phyloP scores from a whole-genome alignment of 64 coral and sea anemone genomes.

The Trachythela sp. region DNA sequence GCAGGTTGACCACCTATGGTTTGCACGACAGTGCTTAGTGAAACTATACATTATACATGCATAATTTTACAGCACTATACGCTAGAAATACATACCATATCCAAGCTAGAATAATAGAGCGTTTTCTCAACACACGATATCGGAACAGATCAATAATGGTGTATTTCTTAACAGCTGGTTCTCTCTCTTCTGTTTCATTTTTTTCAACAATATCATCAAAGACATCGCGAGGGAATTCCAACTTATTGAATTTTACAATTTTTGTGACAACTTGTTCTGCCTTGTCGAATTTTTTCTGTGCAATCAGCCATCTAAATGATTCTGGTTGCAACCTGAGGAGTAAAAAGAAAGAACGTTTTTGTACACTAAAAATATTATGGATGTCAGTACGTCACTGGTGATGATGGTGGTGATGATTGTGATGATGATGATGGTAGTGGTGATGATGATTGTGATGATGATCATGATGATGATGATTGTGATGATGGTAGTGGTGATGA shows the following conservation, averaged over 20 bases:
- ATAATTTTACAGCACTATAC: too few species aligned
- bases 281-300: neutral
- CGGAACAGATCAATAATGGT: slow-evolving; percentile 1
- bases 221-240: neutral
- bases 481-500: too few species aligned
- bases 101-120: neutral
- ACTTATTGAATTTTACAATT: neutral
- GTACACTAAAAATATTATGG: too few species aligned
- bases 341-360: neutral
- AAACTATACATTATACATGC: too few species aligned
- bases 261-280: neutral
- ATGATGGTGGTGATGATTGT: too few species aligned
- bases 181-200: neutral
- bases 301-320: neutral
- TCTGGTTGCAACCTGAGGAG: neutral
- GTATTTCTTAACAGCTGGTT: neutral
- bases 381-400: too few species aligned
- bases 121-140: neutral
- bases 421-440: too few species aligned
- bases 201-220: neutral
- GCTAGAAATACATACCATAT: neutral
- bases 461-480: too few species aligned
- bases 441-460: too few species aligned
- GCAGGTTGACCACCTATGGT: too few species aligned
- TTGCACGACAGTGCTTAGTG: too few species aligned